These are phyloP conservation scores for Leptatherina wallacei DNA, from an alignment of 2,797 vertebrate genomes.

Conservation along the genomic window DNA sequence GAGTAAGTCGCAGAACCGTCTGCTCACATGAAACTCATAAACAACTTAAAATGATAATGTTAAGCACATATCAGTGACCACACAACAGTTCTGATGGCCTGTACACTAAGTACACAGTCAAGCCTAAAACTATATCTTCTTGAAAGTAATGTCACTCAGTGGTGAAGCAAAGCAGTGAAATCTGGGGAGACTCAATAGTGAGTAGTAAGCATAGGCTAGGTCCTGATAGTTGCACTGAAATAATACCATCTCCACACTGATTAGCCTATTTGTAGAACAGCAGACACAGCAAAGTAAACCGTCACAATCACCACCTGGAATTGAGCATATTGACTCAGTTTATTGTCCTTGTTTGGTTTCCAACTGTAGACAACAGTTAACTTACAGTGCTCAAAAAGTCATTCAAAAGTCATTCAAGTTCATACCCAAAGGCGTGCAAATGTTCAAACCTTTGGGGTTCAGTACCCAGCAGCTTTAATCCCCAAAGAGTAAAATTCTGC, in stretches of 20 bases:
- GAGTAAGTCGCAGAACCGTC: constrained; percentile 33
- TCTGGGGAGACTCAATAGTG: background rate
- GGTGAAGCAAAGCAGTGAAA: background rate
- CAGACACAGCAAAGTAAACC: background rate
- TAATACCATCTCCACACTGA: background rate
- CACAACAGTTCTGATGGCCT: background rate
- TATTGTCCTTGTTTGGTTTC: background rate
- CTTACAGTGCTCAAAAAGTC: background rate
- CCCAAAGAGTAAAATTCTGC: no score
- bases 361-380: background rate
- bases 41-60: constrained; percentile 27
- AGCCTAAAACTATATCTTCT: constrained; percentile 10
- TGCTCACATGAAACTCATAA: constrained; percentile 33
- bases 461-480: no score
- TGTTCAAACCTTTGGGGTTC: background rate
- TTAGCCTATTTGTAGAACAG: background rate
- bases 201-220: background rate
- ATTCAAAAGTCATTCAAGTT: background rate
- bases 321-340: background rate
- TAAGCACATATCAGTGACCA: constrained; percentile 4
- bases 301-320: background rate
- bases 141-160: background rate
- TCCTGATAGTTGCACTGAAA: background rate
- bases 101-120: constrained; percentile 7
- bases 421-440: background rate